Base-by-base conservation (phyloP, 1,140 invertebrate species). In the Thaumetopoea pityocampa region DNA sequence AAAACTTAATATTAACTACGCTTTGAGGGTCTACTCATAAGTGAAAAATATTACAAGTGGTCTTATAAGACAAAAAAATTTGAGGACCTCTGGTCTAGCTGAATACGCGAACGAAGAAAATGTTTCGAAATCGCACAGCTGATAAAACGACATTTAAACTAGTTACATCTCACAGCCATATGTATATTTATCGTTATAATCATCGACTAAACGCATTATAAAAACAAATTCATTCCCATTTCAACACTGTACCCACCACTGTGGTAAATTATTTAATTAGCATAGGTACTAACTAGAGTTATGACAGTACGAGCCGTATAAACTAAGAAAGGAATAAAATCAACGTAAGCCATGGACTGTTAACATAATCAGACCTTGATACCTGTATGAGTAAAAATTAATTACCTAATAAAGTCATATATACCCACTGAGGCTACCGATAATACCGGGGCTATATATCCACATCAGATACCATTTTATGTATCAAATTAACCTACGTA, bases 401-500 rank as follows among this genome's bases (percentile, higher is more conserved):
- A n/a, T n/a, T n/a, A n/a, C n/a, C n/a, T n/a, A n/a, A n/a, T n/a
- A n/a, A n/a, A n/a, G n/a, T n/a, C n/a, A n/a, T n/a, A n/a, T n/a
- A n/a, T n/a, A n/a, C n/a, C n/a, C n/a, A n/a, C n/a, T n/a, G n/a
- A n/a, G n/a, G n/a, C n/a, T n/a, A n/a, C n/a, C n/a, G n/a, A n/a
- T n/a, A n/a, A n/a, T n/a, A n/a, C n/a, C n/a, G 68, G 68, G 51
- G 71, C 68, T 68, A 72, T 76, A 67, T n/a, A n/a, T n/a, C n/a
- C 51, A 63, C 43, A 58, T 51, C 51, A 59, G 59, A 54, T 63
- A 60, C 51, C 34, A 50, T 45, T 58, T 59, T 36, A 49, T 54
- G 55, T 68, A 62, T 64, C 57, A 65, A 47, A 28, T 24, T 47
- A 63, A 55, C 34, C 42, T 51, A 53, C 42, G 50, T 79, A 71